Percentiles rank a stretch among this genome's conserved stretches.
phyloP scores from a whole-genome alignment of 2,113 vertebrate species.

The Podarcis cretensis region DNA sequence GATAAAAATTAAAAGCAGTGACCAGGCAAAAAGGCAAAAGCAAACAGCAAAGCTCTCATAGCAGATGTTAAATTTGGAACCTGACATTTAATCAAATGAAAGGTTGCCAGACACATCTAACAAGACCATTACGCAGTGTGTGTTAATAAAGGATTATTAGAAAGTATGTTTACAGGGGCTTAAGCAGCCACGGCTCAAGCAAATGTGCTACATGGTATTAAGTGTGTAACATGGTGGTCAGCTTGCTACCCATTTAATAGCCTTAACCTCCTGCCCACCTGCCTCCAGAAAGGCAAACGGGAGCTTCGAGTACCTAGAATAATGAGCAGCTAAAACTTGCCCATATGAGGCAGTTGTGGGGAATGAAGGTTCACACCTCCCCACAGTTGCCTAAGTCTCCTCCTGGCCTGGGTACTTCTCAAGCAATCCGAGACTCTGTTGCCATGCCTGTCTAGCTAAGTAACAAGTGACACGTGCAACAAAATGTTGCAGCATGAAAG shows the following conservation, averaged over 20 bases:
- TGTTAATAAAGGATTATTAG: constrained; percentile 68
- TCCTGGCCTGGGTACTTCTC: too few relatives aligned
- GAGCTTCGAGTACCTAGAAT: not conserved
- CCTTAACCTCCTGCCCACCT: not conserved
- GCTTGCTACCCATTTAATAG: not conserved
- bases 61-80: constrained; percentile 40
- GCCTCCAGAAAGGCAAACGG: not conserved
- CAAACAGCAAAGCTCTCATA: accelerated
- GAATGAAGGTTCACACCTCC: too few relatives aligned
- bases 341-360: too few relatives aligned
- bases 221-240: not conserved
- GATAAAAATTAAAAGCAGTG: not conserved
- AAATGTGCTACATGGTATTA: constrained; percentile 31
- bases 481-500: not conserved
- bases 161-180: constrained; percentile 55
- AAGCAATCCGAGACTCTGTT: too few relatives aligned
- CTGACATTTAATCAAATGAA: constrained; percentile 53
- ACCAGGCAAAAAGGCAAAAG: constrained; percentile 1
- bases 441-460: not conserved
- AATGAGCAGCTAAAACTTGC: not conserved
- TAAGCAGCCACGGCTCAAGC: constrained; percentile 36
- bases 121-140: constrained; percentile 60
- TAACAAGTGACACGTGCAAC: not conserved
- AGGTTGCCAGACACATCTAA: constrained; percentile 62
- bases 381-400: too few relatives aligned